phyloP scores from a whole-genome alignment of 2,113 vertebrate species.

The Pseudopipra pipra region DNA sequence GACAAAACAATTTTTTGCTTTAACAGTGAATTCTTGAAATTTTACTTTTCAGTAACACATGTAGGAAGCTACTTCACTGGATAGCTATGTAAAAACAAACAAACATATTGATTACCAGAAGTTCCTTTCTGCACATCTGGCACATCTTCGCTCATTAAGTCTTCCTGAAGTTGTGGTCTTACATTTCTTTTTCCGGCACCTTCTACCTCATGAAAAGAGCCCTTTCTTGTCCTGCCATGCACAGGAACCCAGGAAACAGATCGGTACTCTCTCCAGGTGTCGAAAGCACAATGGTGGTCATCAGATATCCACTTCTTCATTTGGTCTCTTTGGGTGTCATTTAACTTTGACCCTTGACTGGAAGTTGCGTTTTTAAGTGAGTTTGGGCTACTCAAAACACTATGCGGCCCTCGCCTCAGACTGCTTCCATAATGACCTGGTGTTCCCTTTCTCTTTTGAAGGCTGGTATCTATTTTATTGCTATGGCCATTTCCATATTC shows the following conservation, averaged over 20 bases:
- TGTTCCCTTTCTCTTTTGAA: slow-evolving; percentile 72
- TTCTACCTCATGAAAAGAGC: slow-evolving; percentile 67
- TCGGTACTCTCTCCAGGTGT: slow-evolving; percentile 80
- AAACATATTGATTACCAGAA: slow-evolving; percentile 67
- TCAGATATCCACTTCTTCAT: slow-evolving; percentile 76
- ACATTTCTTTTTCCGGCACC: slow-evolving; percentile 63
- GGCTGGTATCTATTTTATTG: slow-evolving; percentile 75
- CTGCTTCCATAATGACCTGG: slow-evolving; percentile 71
- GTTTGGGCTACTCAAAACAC: slow-evolving; percentile 71
- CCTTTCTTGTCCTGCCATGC: slow-evolving; percentile 71
- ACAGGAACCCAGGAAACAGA: slow-evolving; percentile 46
- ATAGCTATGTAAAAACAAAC: neutral
- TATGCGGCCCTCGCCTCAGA: slow-evolving; percentile 75
- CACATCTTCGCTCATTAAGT: slow-evolving; percentile 54
- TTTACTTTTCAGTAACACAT: neutral
- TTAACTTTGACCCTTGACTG: slow-evolving; percentile 71
- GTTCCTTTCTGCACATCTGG: slow-evolving; percentile 61
- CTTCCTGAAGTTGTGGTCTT: slow-evolving; percentile 69
- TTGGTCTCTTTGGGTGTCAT: slow-evolving; percentile 79
- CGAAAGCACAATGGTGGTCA: slow-evolving; percentile 67
- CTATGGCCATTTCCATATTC: slow-evolving; percentile 72
- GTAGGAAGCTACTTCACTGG: neutral
- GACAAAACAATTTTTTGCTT: neutral
- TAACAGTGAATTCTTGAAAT: neutral
- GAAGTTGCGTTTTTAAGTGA: slow-evolving; percentile 70